A percentile compares a stretch with the other conserved stretches of the same genome.
These are phyloP conservation scores for Chiloscyllium plagiosum DNA, from an alignment of 2,113 vertebrate genomes.

Conservation along the genomic window DNA sequence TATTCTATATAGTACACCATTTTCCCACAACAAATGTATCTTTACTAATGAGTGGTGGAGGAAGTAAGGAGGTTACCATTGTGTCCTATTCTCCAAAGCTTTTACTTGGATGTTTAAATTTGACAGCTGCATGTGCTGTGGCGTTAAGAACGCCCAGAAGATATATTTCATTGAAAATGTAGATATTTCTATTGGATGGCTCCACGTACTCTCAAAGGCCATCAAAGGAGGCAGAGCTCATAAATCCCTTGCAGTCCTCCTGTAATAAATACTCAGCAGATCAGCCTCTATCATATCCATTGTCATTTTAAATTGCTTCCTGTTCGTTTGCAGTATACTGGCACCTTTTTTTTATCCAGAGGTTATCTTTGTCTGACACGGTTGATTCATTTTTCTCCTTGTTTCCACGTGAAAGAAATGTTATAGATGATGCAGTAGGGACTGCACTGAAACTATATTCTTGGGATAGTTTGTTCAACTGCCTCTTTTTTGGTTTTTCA, in stretches of 20 bases:
- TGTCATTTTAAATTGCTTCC: slow-evolving; percentile 14
- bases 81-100: too few species aligned
- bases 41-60: background rate
- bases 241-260: background rate
- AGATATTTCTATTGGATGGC: slow-evolving; percentile 12
- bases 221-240: background rate
- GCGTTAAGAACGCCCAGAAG: background rate
- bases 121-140: background rate
- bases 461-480: background rate
- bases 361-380: background rate
- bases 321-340: background rate
- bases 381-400: slow-evolving; percentile 14
- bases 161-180: background rate
- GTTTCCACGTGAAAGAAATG: background rate
- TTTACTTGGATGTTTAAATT: background rate
- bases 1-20: background rate
- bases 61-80: background rate
- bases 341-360: background rate
- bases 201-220: background rate
- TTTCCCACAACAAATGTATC: background rate
- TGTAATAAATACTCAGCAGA: slow-evolving; percentile 1
- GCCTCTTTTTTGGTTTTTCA: background rate
- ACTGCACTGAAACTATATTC: background rate
- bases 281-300: background rate
- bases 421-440: background rate